Percentiles rank a stretch among this genome's conserved stretches.
These are phyloP conservation scores for Hesperophylax magnus DNA, from an alignment of 1,140 invertebrate genomes.

Conservation along the genomic window DNA sequence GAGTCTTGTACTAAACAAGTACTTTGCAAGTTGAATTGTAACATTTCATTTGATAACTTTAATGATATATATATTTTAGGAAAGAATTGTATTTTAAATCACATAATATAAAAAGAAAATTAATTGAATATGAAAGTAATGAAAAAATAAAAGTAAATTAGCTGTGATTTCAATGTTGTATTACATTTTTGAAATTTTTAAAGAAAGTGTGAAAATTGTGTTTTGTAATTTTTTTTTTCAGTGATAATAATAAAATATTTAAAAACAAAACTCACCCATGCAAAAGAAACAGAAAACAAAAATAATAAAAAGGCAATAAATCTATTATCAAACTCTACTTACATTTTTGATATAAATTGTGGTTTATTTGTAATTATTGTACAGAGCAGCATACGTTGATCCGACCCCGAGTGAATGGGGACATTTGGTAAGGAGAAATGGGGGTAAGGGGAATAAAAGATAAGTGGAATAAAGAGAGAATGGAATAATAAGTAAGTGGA, in stretches of 20 bases:
- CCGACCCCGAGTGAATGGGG: slow-evolving; percentile 10
- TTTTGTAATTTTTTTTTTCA: too few species aligned
- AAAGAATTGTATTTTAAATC: too few species aligned
- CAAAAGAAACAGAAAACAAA: slow-evolving; percentile 24
- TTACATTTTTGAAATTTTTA: neutral
- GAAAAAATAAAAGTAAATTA: too few species aligned
- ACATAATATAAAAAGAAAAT: too few species aligned
- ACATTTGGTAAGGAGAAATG: neutral
- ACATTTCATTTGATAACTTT: too few species aligned
- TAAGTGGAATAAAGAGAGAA: neutral
- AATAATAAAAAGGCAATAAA: slow-evolving; percentile 15
- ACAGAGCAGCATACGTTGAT: slow-evolving; percentile 6
- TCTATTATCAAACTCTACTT: slow-evolving; percentile 35
- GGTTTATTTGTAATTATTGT: slow-evolving; percentile 23
- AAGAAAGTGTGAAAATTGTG: neutral
- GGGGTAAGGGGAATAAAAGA: neutral
- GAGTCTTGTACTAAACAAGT: too few species aligned
- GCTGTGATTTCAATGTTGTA: neutral
- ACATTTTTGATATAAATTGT: slow-evolving; percentile 33
- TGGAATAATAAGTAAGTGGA: neutral
- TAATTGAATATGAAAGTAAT: too few species aligned
- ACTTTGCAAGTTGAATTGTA: too few species aligned
- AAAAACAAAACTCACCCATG: slow-evolving; percentile 13
- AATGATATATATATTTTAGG: too few species aligned
- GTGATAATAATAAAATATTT: neutral